These are phyloP conservation scores for Zaprionus ornatus DNA, from an alignment of 1,140 invertebrate genomes.

Conservation along the genomic window DNA sequence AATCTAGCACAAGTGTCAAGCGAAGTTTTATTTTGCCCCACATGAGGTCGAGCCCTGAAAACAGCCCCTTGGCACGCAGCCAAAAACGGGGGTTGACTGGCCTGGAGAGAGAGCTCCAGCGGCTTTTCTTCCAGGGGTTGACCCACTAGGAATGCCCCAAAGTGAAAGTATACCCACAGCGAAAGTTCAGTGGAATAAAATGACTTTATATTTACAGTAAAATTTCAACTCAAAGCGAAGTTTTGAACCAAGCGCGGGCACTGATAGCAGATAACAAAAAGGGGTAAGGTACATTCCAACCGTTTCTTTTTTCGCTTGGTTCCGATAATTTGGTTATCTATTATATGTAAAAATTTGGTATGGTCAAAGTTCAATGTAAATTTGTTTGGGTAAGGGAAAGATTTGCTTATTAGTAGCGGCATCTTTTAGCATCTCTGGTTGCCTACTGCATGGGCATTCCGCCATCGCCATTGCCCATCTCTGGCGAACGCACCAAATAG, in stretches of 20 bases:
- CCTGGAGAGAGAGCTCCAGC: background rate
- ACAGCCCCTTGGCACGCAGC: slow-evolving; percentile 73
- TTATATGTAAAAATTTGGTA: background rate
- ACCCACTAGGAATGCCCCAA: slow-evolving; percentile 35
- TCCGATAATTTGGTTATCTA: slow-evolving; percentile 1
- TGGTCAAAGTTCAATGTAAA: background rate
- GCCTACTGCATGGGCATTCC: slow-evolving; percentile 43
- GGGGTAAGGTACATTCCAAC: background rate
- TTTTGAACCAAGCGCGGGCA: background rate
- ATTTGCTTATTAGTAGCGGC: background rate
- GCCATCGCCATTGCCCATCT: slow-evolving; percentile 63
- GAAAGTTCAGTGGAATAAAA: background rate
- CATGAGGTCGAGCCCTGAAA: slow-evolving; percentile 40
- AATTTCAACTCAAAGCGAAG: slow-evolving; percentile 21
- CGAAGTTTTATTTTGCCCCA: slow-evolving; percentile 44
- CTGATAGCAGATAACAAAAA: background rate
- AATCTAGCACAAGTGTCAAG: slow-evolving; percentile 61
- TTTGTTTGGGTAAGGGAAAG: background rate
- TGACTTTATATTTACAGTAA: slow-evolving; percentile 10
- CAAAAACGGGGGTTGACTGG: slow-evolving; percentile 14
- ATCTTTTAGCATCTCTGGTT: background rate
- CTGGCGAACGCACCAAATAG: slow-evolving; percentile 68
- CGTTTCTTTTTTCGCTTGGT: background rate
- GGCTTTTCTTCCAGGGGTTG: slow-evolving; percentile 19
- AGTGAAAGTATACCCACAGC: background rate